Base-by-base conservation (phyloP, 2,113 vertebrate genomes). In the Leptodactylus fuscus region DNA sequence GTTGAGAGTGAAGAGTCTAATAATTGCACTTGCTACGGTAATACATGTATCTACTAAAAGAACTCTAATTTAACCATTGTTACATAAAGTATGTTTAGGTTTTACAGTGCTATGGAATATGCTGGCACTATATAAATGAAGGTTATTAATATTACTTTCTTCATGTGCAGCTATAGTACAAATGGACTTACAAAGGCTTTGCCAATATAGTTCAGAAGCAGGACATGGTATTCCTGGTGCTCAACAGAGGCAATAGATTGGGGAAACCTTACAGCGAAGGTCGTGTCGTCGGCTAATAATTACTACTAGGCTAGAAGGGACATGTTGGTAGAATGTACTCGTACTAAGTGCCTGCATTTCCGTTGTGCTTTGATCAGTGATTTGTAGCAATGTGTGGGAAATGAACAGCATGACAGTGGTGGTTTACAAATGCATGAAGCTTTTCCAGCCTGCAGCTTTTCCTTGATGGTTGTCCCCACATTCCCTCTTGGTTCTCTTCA, bases 391-490 rank as follows among this genome's bases (percentile, higher is more conserved):
- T 67, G 81, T 67, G 81, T 49, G 38, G 46, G 60, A 81, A 44
- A 46, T 71, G 36, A 49, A 32, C 41, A 27, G 60, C 34, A 32
- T 65, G 27, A 48, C 58, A 69, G 34, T 70, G 22, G 41, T n/a
- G 27, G 11, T 29, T 15, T n/a, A 53, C 29, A 81, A 38, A 71
- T 69, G 71, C 29, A 10, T 12, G 24, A 46, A 51, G 48, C 18
- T 18, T 34, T 70, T 71, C 32, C 38, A 70, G 41, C 80, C n/a
- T 44, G 58, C 6, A 29, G 55, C 58, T 81, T 44, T 20, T 46
- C 16, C 29, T 81, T 81, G 62, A 34, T 36, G 79, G 38, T 49
- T 82, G 46, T 36, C 81, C 81, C 81, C 46, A 70, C 34, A 69
- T 53, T 48, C 81, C 81, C 62, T 82, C 65, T 36, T 36, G 12